Conservation (phyloP, 2,797 vertebrate species). For the Helarctos malayanus region DNA sequence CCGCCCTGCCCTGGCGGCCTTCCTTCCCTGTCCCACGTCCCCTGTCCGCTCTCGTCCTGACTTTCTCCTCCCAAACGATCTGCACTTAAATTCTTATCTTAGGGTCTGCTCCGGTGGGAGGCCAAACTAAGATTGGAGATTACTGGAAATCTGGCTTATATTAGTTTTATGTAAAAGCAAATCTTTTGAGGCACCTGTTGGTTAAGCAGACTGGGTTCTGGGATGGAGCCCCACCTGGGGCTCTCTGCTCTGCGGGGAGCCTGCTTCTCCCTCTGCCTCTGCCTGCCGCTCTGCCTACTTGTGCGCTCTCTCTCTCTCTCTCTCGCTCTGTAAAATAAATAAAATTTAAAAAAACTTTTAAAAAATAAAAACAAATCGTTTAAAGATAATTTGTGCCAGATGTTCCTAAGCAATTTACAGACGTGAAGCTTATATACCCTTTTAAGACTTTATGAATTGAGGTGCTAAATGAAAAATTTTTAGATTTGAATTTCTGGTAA, state of each 20-base stretch:
- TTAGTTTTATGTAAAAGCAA: conserved; percentile 26
- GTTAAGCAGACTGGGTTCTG: not conserved
- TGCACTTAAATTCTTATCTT: not conserved
- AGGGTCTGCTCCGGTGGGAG: not conserved
- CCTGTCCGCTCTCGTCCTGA: not conserved
- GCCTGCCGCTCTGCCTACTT: not conserved
- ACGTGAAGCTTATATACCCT: not conserved
- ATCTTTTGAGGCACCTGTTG: not conserved
- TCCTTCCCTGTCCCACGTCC: not conserved
- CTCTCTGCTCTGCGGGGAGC: not conserved
- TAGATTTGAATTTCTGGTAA: conserved; percentile 13
- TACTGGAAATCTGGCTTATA: not conserved
- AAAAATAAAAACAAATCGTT: not conserved
- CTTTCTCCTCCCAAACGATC: not conserved
- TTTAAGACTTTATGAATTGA: conserved; percentile 16
- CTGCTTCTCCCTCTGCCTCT: not conserved
- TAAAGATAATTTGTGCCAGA: not conserved
- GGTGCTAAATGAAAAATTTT: not conserved
- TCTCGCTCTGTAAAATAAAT: not conserved
- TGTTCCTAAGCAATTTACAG: not conserved
- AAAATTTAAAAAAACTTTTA: too few species aligned
- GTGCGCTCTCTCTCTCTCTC: not conserved
- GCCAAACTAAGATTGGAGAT: not conserved
- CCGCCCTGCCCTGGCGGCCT: not conserved
- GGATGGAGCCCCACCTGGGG: not conserved